Evolutionary conservation across 2,113 vertebrate genomes (phyloP), one percentile per base, ranked within the genome.

Genomic region (Telmatochromis sp.): DNA sequence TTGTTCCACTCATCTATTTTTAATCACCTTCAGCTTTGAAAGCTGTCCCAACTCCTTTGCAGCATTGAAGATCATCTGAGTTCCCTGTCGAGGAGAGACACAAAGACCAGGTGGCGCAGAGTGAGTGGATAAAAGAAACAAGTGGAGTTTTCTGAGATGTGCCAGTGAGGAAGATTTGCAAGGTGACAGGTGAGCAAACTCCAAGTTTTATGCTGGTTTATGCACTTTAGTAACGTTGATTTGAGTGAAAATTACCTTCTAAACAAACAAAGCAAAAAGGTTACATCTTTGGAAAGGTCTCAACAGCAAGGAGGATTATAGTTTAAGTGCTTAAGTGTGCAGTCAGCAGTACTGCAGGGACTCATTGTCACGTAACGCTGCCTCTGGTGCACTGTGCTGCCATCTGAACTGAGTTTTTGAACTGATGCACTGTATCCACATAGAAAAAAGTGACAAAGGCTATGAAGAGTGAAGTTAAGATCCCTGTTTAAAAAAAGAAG

Each of bases 1-100:
- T 15, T 51, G 4, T 15, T 53, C 14, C 10, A 65, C 14, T 19
- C 5, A 35, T 60, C 14, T 57, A 2, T 63, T 80, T 55, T 68
- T 31, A 78, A 53, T 91, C 96, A 98, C 97, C 98, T 99, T 99
- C 57, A 99, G 97, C 87, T 99, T 99, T 58, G 98, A 99, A 37
- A 99, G 97, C 87, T 99, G 99, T 11, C 99, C 99, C 94, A 99
- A 90, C 86, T 99, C 98, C 92, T 99, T 99, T 87, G 98, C 99
- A 2, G 98, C 98, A 0, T 98, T 99, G 93, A 99, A 99, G 93
- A 99, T 99, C 96, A 99, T 98, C 96, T 99, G 98, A 1, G 98
- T 99, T 84, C 98, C 98, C 98, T 99, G 96, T 80, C 9, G 8
- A 90, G 35, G 83, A 93, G 21, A 92, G n/a, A 87, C 7, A 6